Percentiles rank a stretch among this genome's conserved stretches.
These are phyloP conservation scores for Argopecten irradians DNA, from an alignment of 1,140 invertebrate species.

Conservation along the genomic window DNA sequence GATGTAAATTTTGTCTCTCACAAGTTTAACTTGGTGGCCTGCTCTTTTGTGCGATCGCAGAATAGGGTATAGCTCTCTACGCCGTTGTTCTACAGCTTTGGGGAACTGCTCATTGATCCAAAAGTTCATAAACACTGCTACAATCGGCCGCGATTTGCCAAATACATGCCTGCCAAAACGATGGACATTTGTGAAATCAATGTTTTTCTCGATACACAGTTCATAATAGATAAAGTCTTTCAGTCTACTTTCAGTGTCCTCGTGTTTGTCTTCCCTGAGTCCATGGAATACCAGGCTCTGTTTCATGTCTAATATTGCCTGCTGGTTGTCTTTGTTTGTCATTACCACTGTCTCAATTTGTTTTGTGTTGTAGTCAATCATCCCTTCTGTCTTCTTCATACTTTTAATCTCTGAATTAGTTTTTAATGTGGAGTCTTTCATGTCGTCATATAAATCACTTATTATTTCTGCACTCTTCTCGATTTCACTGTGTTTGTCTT, in stretches of 20 bases:
- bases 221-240: not conserved
- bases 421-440: too few species aligned
- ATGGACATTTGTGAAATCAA: constrained; percentile 30
- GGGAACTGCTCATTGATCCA: not conserved
- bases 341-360: not conserved
- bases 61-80: not conserved
- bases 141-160: not conserved
- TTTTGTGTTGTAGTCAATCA: too few species aligned
- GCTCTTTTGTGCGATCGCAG: not conserved
- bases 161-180: not conserved
- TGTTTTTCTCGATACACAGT: constrained; percentile 1
- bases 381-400: too few species aligned
- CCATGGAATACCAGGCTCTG: constrained; percentile 28
- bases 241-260: not conserved
- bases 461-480: too few species aligned
- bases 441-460: too few species aligned
- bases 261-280: not conserved
- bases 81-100: not conserved
- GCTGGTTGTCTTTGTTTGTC: not conserved
- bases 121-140: not conserved
- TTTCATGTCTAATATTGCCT: constrained; percentile 5
- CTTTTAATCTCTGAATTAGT: too few species aligned
- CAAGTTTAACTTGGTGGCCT: not conserved
- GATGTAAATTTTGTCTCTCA: not conserved
- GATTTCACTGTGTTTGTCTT: too few species aligned